Evolutionary conservation across 2,113 vertebrate genomes (phyloP), one percentile per base, ranked within the genome.

Genomic region (Panurus biarmicus): DNA sequence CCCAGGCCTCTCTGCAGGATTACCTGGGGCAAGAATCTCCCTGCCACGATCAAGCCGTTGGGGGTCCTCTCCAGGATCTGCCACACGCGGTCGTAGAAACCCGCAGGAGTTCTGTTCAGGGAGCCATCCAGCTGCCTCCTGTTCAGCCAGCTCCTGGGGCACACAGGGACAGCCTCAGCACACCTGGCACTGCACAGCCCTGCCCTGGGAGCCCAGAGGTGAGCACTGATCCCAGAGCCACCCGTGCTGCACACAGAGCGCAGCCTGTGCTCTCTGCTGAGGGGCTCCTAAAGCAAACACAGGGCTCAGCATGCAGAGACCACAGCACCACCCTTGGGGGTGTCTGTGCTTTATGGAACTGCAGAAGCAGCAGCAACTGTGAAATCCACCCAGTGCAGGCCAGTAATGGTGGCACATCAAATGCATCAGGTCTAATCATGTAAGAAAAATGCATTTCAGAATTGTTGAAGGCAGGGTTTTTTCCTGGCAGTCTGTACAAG

Each of bases 81-180:
- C 99, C 99, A 99, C 92, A 99, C 98, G 0, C 98, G 97, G 87
- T 99, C 99, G 11, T 99, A 99, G 95, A 99, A 99, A 2, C 98
- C 99, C 3, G 98, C 84, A 8, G 99, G 99, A 10, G 98, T 99
- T 74, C 99, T 97, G 93, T 99, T 99, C 89, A 99, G 97, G 72
- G 98, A 99, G 26, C 99, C 99, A 2, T 99, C 98, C 7, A 99
- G 98, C 97, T 99, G 99, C 72, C 99, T 98, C 80, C 98, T 98
- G 96, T 99, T 98, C 83, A 99, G 94, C 99, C 99, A 99, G 64
- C 98, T 97, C 96, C 99, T 99, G 86, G 3, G 69, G 61, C 45
- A 65, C 7, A 93, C 22, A 65, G 85, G 64, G 28, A 76, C 60
- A 60, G 31, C 17, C 21, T 33, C 47, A 67, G 83, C 36, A 65